Percentiles rank a stretch among this genome's conserved stretches.
phyloP scores from a whole-genome alignment of 2,797 vertebrate genomes.

The Myotis myotis region DNA sequence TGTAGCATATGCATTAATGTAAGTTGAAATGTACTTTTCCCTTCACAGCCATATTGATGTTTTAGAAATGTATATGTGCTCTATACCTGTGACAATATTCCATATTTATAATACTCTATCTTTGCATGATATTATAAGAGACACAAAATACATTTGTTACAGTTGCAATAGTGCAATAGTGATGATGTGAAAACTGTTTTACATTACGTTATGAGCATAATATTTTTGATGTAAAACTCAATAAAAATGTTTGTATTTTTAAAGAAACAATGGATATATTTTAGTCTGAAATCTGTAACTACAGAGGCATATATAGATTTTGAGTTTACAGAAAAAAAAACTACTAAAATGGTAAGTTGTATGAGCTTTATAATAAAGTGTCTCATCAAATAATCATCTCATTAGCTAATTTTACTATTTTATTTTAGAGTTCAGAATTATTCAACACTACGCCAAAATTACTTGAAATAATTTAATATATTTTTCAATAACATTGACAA shows the following conservation, averaged over 20 bases:
- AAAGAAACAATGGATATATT: not conserved
- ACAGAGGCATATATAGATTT: not conserved
- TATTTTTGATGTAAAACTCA: slow-evolving; percentile 50
- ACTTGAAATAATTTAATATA: not conserved
- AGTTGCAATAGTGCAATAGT: not conserved
- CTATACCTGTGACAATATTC: not conserved
- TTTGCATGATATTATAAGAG: slow-evolving; percentile 29
- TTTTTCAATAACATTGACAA: slow-evolving; percentile 17
- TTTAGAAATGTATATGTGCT: slow-evolving; percentile 69
- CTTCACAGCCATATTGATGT: slow-evolving; percentile 72
- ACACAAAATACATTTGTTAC: slow-evolving; percentile 38
- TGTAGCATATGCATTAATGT: slow-evolving; percentile 73
- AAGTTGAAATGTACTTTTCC: slow-evolving; percentile 79
- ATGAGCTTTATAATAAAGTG: not conserved
- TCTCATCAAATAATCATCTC: not conserved
- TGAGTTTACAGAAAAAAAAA: not conserved
- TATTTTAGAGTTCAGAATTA: not conserved
- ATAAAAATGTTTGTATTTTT: slow-evolving; percentile 33
- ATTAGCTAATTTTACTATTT: not conserved
- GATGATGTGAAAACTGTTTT: slow-evolving; percentile 37
- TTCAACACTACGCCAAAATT: not conserved
- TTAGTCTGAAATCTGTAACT: not conserved
- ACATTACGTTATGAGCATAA: slow-evolving; percentile 37
- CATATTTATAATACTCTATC: slow-evolving; percentile 6
- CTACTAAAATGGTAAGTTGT: not conserved